Evolutionary conservation across 2,113 vertebrate species (phyloP), one percentile per base, ranked within the genome.

Genomic region (Atrichornis clamosus): DNA sequence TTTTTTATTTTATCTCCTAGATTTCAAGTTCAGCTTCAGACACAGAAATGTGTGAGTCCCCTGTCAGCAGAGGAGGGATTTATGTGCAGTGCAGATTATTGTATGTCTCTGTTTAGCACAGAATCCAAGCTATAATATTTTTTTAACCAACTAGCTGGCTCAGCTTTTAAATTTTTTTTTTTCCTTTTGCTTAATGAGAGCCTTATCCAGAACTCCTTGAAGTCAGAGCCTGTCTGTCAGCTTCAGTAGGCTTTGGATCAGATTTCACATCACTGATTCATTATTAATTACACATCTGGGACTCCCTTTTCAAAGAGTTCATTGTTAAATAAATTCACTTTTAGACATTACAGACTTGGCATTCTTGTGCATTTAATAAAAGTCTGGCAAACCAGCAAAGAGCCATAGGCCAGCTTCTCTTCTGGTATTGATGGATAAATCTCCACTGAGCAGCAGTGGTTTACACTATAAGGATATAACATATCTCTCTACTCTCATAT

Each of bases 241-340:
- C 90, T 92, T 92, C 95, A 94, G 88, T 94, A 93, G 90, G 88
- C 92, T 96, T 96, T 95, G 95, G 96, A 95, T 96, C 93, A 94
- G 86, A 90, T 96, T 95, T 95, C 95, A 90, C 37, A 92, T 96
- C 90, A 93, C 83, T 96, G 90, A 94, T 96, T 92, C 90, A 93
- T 97, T 97, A 96, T 96, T 96, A 96, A 96, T 96, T 90, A 95
- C 90, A 91, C 88, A 96, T 94, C 86, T 96, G 96, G 92, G 96
- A 92, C 77, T 96, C 90, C 80, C 62, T 93, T 95, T 95, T 94
- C 96, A 97, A 97, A 96, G 92, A 94, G 89, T 90, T 95, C 93
- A 92, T 92, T 96, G 96, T 96, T 96, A 96, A 96, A 94, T 93
- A 94, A 94, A 96, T 96, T 94, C 94, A 91, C 68, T 95, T 95